phyloP scores from a whole-genome alignment of 2,888 invertebrate genomes.

The Aphrophora alni region DNA sequence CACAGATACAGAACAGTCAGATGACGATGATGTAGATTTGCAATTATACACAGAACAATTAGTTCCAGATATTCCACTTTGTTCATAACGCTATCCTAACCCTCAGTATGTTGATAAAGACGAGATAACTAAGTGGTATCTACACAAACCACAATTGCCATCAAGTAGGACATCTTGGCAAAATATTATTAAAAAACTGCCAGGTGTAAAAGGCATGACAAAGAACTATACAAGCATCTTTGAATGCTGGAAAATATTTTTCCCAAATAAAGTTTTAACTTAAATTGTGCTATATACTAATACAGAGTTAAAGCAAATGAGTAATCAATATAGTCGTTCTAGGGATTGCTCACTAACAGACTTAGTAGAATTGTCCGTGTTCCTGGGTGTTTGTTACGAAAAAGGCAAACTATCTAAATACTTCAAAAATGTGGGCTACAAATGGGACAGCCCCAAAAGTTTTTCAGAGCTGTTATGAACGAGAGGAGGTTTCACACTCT shows the following conservation, averaged over 20 bases:
- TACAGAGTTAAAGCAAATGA: constrained; percentile 34
- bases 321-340: background rate
- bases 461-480: background rate
- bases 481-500: background rate
- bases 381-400: constrained; percentile 45
- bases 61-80: too few species aligned
- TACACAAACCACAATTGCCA: background rate
- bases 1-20: too few species aligned
- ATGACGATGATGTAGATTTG: too few species aligned
- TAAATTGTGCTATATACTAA: constrained; percentile 46
- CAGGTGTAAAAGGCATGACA: constrained; percentile 40
- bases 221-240: constrained; percentile 43
- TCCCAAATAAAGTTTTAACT: constrained; percentile 44
- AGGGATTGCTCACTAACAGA: constrained; percentile 40
- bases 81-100: too few species aligned
- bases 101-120: background rate
- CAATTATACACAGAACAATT: too few species aligned
- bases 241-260: constrained; percentile 46
- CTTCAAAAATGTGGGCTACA: background rate
- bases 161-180: background rate
- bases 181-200: constrained; percentile 19
- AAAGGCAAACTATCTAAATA: constrained; percentile 42
- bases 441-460: background rate
- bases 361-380: constrained; percentile 42
- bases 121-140: background rate